A percentile compares a stretch with the other conserved stretches of the same genome.
phyloP scores from a whole-genome alignment of 2,797 vertebrate species.

The Petrocephalus schoutedeni region DNA sequence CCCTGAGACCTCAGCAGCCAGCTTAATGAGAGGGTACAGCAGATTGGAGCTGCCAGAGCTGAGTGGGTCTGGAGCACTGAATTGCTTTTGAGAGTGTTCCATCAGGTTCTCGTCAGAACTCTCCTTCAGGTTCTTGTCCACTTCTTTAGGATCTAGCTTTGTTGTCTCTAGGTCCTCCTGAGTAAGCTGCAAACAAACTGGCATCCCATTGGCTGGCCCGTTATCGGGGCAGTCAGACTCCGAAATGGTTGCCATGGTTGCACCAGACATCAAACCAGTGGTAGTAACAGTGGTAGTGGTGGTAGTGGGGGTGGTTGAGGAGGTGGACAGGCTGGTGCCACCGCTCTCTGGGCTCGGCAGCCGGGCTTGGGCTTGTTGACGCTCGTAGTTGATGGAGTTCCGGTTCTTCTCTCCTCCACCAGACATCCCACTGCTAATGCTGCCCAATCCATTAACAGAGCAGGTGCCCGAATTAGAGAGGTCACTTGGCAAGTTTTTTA shows the following conservation, averaged over 20 bases:
- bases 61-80: constrained; percentile 84
- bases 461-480: constrained; percentile 66
- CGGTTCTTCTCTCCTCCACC: constrained; percentile 75
- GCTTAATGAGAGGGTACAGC: constrained; percentile 76
- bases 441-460: constrained; percentile 50
- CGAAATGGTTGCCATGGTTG: constrained; percentile 77
- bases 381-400: constrained; percentile 97
- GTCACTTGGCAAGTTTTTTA: constrained; percentile 84
- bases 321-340: constrained; percentile 71
- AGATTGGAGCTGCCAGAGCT: constrained; percentile 84
- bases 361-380: constrained; percentile 67
- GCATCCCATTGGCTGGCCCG: constrained; percentile 61
- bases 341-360: constrained; percentile 87
- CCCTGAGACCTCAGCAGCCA: constrained; percentile 40
- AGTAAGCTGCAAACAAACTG: constrained; percentile 85
- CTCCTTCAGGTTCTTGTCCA: constrained; percentile 97
- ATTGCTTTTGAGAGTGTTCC: constrained; percentile 97
- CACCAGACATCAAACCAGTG: constrained; percentile 70
- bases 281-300: constrained; percentile 78
- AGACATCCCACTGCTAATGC: constrained; percentile 15
- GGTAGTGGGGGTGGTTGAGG: constrained; percentile 64
- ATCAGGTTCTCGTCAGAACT: constrained; percentile 98
- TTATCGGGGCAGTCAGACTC: constrained; percentile 75
- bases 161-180: constrained; percentile 96
- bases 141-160: constrained; percentile 95